Base-by-base conservation (phyloP, 2,797 vertebrate species). In the Gobio occitaniae region DNA sequence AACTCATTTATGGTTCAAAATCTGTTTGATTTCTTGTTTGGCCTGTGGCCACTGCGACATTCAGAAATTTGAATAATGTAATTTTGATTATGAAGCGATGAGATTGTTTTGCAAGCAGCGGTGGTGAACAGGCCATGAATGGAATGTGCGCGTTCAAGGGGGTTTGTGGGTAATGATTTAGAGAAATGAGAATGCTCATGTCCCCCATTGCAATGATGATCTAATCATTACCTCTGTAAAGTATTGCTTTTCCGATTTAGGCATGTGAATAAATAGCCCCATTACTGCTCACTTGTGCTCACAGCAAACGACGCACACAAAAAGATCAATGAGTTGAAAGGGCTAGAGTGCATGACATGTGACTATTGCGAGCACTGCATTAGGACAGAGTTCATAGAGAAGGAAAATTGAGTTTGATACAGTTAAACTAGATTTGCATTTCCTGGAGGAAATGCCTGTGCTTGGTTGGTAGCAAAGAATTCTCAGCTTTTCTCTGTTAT, bases 221-320 rank as follows among this genome's bases (percentile, higher is more conserved):
- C 84, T 87, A 78, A 87, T 87, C 70, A 85, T 80, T 83, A 84
- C 74, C 59, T 70, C 79, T 69, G 79, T 79, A 66, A 84, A 81
- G 29, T 71, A 59, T 63, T 82, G 83, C 83, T 87, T 87, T 85
- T 82, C 79, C 66, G 78, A 87, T 87, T 76, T 77, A 66, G 29
- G 21, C 69, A 78, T 32, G 72, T 79, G 87, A 78, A 87, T 85
- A 83, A 87, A 87, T 83, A 79, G 74, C 68, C 63, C 80, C 52
- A 83, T 85, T 85, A 85, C 48, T 32, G 10, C 69, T 83, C 87
- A 83, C 80, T 83, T 79, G 79, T 79, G 84, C 83, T 82, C 69
- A 78, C 54, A 83, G 80, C 77, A 80, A 87, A 83, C 25, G 17
- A 69, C 19, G 63, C 41, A 47, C 48, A 44, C 29, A 36, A 69